Conservation (phyloP, 2,113 vertebrate genomes). For the Vidua macroura region DNA sequence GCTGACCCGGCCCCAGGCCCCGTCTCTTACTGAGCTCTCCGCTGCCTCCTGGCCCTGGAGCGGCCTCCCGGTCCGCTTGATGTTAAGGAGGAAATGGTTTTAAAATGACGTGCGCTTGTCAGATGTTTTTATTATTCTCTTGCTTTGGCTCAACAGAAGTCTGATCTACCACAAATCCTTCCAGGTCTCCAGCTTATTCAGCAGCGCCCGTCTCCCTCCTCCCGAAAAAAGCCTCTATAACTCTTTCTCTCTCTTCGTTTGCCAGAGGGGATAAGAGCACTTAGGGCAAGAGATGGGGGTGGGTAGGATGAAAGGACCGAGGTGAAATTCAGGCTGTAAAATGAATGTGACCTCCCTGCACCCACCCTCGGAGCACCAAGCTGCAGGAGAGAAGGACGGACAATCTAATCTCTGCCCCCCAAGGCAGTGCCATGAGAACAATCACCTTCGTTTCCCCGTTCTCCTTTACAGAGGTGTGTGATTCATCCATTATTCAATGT, state of each 20-base stretch:
- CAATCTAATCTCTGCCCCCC: background rate
- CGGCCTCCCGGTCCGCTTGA: conserved; percentile 1
- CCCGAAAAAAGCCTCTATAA: background rate
- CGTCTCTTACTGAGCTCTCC: background rate
- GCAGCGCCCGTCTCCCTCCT: background rate
- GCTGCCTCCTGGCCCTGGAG: conserved; percentile 3
- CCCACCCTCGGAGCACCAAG: background rate
- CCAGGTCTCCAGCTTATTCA: conserved; percentile 52
- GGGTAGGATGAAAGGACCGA: background rate
- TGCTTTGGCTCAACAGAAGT: conserved; percentile 38
- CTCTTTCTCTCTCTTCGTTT: background rate
- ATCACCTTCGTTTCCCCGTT: background rate
- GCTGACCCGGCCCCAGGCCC: background rate
- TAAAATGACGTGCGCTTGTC: conserved; percentile 51
- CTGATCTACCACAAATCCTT: conserved; percentile 44
- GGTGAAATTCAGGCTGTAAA: conserved; percentile 8
- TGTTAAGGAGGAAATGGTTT: conserved; percentile 60
- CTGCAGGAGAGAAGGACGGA: background rate
- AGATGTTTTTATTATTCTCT: conserved; percentile 68
- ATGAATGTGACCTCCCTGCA: background rate
- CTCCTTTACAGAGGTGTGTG: background rate
- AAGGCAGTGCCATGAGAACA: background rate
- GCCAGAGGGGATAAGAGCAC: background rate
- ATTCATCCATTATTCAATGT: conserved; percentile 32
- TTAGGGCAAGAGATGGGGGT: background rate